Percentiles rank a stretch among this genome's conserved stretches.
phyloP scores from a whole-genome alignment of 2,888 invertebrate species.

The Lepetodrilus schrolli region DNA sequence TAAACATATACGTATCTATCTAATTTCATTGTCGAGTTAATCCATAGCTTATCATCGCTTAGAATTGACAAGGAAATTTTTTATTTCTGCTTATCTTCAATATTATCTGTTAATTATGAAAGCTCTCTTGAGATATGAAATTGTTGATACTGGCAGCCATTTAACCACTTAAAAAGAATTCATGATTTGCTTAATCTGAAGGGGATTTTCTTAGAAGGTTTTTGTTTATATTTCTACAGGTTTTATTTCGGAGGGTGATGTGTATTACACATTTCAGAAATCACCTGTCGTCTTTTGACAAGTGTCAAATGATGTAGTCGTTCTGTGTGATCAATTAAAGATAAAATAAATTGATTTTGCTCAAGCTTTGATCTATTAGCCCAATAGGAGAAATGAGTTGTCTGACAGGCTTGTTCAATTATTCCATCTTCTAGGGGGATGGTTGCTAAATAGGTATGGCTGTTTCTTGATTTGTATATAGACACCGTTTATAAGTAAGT shows the following conservation, averaged over 20 bases:
- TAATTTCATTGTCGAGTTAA: too few species aligned
- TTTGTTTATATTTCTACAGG: constrained; percentile 12
- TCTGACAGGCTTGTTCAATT: constrained; percentile 1
- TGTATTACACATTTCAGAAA: constrained; percentile 16
- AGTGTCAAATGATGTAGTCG: constrained; percentile 16
- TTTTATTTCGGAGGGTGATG: background rate
- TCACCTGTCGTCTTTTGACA: constrained; percentile 18
- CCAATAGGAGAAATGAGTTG: constrained; percentile 17
- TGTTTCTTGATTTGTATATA: background rate
- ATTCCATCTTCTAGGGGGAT: background rate
- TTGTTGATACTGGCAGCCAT: constrained; percentile 4
- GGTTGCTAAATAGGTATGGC: background rate
- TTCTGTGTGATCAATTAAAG: constrained; percentile 18
- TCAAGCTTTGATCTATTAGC: constrained; percentile 6
- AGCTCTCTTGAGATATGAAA: background rate
- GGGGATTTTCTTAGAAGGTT: background rate
- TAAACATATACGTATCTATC: too few species aligned
- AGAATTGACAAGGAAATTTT: background rate
- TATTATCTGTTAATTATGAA: constrained; percentile 21
- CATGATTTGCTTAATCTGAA: background rate
- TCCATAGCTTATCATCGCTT: too few species aligned
- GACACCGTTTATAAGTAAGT: too few species aligned
- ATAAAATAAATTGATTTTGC: constrained; percentile 26
- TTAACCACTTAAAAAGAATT: constrained; percentile 17
- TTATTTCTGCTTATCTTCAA: constrained; percentile 6